phyloP scores from a whole-genome alignment of 1,140 invertebrate genomes.

The Polypedilum pembai region DNA sequence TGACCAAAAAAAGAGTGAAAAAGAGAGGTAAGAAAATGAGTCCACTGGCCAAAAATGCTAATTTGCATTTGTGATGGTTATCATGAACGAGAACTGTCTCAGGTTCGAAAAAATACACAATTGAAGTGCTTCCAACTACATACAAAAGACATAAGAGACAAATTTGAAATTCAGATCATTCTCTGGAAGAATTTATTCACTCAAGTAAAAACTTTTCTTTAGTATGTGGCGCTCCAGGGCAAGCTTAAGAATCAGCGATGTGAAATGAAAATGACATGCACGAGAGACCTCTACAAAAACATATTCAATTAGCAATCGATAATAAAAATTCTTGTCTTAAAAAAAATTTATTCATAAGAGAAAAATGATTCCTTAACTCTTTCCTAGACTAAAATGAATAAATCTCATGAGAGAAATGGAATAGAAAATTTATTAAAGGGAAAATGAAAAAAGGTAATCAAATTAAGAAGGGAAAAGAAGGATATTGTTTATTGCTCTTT shows the following conservation, averaged over 20 bases:
- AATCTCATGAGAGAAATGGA: background rate
- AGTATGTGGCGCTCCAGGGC: background rate
- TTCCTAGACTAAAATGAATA: background rate
- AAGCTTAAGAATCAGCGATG: background rate
- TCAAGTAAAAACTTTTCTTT: background rate
- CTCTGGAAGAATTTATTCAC: background rate
- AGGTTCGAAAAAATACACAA: constrained; percentile 10
- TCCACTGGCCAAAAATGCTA: background rate
- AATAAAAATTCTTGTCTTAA: background rate
- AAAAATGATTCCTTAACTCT: background rate
- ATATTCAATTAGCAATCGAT: background rate
- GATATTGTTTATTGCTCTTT: background rate
- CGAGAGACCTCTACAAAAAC: background rate
- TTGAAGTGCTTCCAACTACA: background rate
- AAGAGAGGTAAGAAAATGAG: background rate
- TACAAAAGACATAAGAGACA: constrained; percentile 8
- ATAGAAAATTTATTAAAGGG: background rate
- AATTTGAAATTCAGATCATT: background rate
- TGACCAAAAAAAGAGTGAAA: constrained; percentile 4
- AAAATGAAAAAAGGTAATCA: background rate
- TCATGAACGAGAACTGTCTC: background rate
- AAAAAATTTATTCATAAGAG: background rate
- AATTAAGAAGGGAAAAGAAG: background rate
- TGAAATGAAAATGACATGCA: background rate
- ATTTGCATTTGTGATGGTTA: background rate